phyloP scores from a whole-genome alignment of 1,140 invertebrate species.

The Carcinoscorpius rotundicauda region DNA sequence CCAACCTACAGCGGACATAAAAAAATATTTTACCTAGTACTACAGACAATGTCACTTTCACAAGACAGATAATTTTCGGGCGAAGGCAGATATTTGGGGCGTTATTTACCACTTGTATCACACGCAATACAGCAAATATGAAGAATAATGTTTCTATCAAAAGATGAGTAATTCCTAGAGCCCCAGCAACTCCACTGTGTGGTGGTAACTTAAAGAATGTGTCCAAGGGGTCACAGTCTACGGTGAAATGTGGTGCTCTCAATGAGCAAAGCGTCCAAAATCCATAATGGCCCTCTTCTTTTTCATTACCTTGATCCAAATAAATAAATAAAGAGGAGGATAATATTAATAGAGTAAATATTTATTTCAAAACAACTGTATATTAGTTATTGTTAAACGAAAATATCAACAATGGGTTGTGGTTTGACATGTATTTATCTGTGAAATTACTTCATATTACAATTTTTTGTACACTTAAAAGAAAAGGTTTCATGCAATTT shows the following conservation, averaged over 20 bases:
- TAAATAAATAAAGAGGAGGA: neutral
- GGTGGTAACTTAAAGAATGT: slow-evolving; percentile 15
- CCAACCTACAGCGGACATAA: no score
- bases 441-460: no score
- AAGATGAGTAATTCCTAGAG: slow-evolving; percentile 10
- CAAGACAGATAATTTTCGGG: slow-evolving; percentile 2
- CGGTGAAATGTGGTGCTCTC: slow-evolving; percentile 6
- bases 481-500: no score
- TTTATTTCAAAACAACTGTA: neutral
- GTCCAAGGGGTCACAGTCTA: slow-evolving; percentile 20
- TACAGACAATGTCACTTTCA: slow-evolving; percentile 8
- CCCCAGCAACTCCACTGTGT: slow-evolving; percentile 5
- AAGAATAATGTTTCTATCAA: slow-evolving; percentile 4
- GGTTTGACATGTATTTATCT: no score
- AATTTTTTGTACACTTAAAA: no score
- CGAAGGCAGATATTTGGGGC: slow-evolving; percentile 1
- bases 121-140: slow-evolving; percentile 5
- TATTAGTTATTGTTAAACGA: no score
- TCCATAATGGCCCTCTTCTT: slow-evolving; percentile 20
- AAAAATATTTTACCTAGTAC: slow-evolving; percentile 3
- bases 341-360: neutral
- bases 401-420: no score
- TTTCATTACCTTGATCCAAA: slow-evolving; percentile 10
- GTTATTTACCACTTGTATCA: slow-evolving; percentile 2
- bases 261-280: slow-evolving; percentile 17